Evolutionary conservation across 2,888 invertebrate species (phyloP), one percentile per base, ranked within the genome.

Genomic region (Terebella lapidaria): DNA sequence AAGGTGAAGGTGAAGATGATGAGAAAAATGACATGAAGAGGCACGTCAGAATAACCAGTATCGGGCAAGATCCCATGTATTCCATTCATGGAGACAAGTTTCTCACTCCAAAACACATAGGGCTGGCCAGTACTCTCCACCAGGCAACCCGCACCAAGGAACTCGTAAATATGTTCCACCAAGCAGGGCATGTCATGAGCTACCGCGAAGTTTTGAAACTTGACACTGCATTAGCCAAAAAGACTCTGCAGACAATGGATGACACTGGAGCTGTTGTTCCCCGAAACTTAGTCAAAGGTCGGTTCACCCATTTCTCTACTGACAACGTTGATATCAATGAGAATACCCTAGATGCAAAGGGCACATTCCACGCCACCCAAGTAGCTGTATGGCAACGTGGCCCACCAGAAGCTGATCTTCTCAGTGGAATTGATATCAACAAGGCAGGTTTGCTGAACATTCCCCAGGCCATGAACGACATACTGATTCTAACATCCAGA

Each of bases 141-240:
- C 58, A 58, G 26, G 54, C 46, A 10, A 54, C 58, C 5, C 42
- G 54, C 2, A 55, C 54, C 3, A 58, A 58, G 26, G 24, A 56
- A 42, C 49, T 58, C 5, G 58, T 58, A 22, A 28, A 58, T 3
- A 5, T 58, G 30, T 58, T 58, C 27, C 58, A 30, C 45, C n/a
- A 55, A 22, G 58, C 54, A 18, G 58, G 58, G 24, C 58, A 58
- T 26, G 24, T 42, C 4, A 58, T 58, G 24, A 55, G 58, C 42
- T 58, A 58, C 45, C 35, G 46, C 2, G 54, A 55, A 3, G 30
- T 58, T 18, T 5, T 58, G 4, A 58, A 24, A 30, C 42, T 58
- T 55, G 54, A 58, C 54, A 58, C 58, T 24, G 27, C 54, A 42
- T 45, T 57, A 20, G 52, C 57, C 3, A 25, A 57, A 54, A 54